These are phyloP conservation scores for Orgyia antiqua DNA, from an alignment of 2,888 invertebrate species.

Conservation along the genomic window DNA sequence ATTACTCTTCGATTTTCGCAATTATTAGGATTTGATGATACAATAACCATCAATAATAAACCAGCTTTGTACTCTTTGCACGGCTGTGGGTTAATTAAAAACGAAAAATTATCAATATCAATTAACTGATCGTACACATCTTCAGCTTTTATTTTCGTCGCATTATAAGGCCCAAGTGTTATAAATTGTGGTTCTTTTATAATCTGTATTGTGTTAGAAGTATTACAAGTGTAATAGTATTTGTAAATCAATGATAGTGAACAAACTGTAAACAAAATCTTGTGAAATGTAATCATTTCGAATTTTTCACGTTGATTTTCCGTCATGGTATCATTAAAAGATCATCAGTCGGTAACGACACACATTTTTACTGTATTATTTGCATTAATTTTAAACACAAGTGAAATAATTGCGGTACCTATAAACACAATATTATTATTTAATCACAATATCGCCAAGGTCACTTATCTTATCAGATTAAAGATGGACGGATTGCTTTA, in stretches of 20 bases:
- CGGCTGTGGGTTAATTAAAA: conserved; percentile 76
- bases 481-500: no score
- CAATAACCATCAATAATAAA: conserved; percentile 80
- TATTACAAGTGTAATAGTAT: conserved; percentile 22
- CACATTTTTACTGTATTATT: background rate
- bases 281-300: conserved; percentile 37
- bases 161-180: conserved; percentile 40
- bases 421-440: no score
- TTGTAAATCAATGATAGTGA: conserved; percentile 33
- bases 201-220: conserved; percentile 17
- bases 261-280: conserved; percentile 29
- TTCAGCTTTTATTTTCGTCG: conserved; percentile 19
- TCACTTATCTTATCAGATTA: no score
- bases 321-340: conserved; percentile 22
- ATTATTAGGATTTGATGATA: conserved; percentile 84
- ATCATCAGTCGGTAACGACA: background rate
- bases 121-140: conserved; percentile 61
- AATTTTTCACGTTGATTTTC: conserved; percentile 32
- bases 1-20: conserved; percentile 81
- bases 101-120: conserved; percentile 80
- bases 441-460: no score
- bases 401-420: no score
- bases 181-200: conserved; percentile 41
- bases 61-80: conserved; percentile 61
- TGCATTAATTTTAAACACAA: no score